These are phyloP conservation scores for Drosophila seclusa DNA, from an alignment of 2,888 invertebrate species.

Conservation along the genomic window DNA sequence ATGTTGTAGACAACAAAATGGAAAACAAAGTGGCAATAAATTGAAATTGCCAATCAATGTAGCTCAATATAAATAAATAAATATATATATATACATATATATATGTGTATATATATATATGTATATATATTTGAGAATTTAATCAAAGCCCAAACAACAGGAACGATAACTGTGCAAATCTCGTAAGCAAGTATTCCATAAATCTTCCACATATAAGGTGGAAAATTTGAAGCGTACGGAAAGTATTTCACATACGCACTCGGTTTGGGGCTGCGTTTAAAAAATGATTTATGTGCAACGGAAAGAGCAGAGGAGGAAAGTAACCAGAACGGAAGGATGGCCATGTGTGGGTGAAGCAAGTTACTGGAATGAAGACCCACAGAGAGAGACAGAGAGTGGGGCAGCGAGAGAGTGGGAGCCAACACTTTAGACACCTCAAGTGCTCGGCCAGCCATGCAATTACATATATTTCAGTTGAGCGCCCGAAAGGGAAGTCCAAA, in stretches of 20 bases:
- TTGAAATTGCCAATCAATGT: conserved; percentile 23
- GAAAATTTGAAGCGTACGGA: conserved; percentile 61
- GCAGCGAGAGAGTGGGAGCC: not conserved
- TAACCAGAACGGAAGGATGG: conserved; percentile 43
- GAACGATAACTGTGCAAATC: conserved; percentile 45
- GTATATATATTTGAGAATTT: conserved; percentile 41
- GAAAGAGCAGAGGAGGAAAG: not conserved
- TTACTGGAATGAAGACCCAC: conserved; percentile 12
- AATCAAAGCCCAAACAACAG: conserved; percentile 56
- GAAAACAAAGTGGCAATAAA: conserved; percentile 31
- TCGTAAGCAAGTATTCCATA: conserved; percentile 57
- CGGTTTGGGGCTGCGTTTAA: conserved; percentile 64
- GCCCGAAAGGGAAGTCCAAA: conserved; percentile 6
- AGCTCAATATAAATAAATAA: conserved; percentile 9
- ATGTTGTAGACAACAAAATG: conserved; percentile 3
- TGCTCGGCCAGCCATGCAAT: conserved; percentile 68
- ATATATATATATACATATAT: not conserved
- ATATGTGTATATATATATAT: not conserved
- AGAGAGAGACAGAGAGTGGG: not conserved
- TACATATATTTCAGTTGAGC: conserved; percentile 50
- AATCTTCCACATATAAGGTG: conserved; percentile 68
- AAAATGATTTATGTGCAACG: conserved; percentile 71
- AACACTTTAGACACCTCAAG: conserved; percentile 65
- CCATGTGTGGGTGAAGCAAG: conserved; percentile 52
- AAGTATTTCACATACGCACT: conserved; percentile 65